Evolutionary conservation across 2,113 vertebrate species (phyloP).

Genomic region (Coreoperca whiteheadi): DNA sequence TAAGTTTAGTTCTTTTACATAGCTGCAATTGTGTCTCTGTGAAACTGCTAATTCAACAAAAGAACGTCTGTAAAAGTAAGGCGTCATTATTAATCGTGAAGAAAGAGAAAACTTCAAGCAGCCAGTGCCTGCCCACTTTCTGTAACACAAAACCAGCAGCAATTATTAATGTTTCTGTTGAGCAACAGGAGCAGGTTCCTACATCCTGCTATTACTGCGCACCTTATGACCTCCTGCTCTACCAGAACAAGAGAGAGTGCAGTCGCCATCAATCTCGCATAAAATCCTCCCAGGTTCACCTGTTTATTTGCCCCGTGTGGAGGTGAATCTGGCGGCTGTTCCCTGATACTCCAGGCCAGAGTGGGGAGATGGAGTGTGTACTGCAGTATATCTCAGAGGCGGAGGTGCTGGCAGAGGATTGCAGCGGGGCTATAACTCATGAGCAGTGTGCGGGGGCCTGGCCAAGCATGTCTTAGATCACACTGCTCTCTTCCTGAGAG

Average conservation of each 20-base stretch:
- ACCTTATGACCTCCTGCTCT: conserved; percentile 53
- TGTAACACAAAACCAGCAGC: conserved; percentile 10
- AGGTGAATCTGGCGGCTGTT: conserved; percentile 42
- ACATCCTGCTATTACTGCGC: conserved; percentile 61
- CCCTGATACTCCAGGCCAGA: conserved; percentile 28
- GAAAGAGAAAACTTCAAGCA: conserved; percentile 30
- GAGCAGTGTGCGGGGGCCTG: conserved; percentile 66
- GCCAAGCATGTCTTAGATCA: conserved; percentile 77
- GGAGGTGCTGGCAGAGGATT: conserved; percentile 57
- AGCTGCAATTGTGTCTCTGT: conserved; percentile 8
- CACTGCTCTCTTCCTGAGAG: conserved; percentile 77
- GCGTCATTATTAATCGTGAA: conserved; percentile 14
- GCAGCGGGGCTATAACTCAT: conserved; percentile 69
- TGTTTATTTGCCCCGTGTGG: conserved; percentile 66
- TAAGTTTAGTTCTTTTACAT: not conserved
- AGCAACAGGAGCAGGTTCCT: conserved; percentile 56
- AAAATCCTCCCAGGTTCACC: conserved; percentile 53
- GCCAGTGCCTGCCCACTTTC: not conserved
- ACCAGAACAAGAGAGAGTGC: conserved; percentile 54
- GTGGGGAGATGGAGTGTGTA: conserved; percentile 47
- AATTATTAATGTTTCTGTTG: conserved; percentile 57
- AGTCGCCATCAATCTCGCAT: conserved; percentile 49
- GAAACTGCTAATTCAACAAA: conserved; percentile 33
- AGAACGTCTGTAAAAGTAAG: conserved; percentile 10
- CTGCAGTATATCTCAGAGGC: conserved; percentile 64